Base-by-base conservation (phyloP, 2,888 invertebrate genomes). In the Gastracanthus pulcherrimus region DNA sequence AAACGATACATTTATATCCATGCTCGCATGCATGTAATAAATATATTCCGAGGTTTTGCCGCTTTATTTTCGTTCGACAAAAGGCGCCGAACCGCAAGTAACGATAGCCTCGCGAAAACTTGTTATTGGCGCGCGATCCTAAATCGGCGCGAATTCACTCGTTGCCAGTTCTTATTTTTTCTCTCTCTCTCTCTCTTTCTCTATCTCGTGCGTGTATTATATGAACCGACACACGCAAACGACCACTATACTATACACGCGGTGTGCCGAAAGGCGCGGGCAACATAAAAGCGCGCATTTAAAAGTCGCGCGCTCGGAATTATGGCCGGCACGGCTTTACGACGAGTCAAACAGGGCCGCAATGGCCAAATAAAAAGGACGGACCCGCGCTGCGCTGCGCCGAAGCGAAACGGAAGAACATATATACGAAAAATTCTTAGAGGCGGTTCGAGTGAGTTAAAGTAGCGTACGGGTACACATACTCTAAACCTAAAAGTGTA, bases 261-360 rank as follows among this genome's bases (percentile, higher is more conserved):
- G 36, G 36, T 23, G 11, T 26, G 60, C 51, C 26, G 31, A 34
- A 58, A n/a, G 26, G 45, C 16, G 55, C 13, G 66, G 36, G 13
- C 51, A 48, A 76, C 75, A 77, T 62, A 80, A 76, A 82, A 70
- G 79, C 51, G 78, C 64, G 78, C 83, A 71, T 83, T 83, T 81
- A 82, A 85, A 83, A 80, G 82, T 78, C 82, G 81, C 81, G 26
- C 36, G 80, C 55, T 38, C 67, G 76, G 70, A 81, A 77, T 80
- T 76, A 80, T 70, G 64, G 64, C 67, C 58, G 13, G n/a, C 41
- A 51, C 70, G 51, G 13, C 69, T 85, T 85, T 84, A 84, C 84
- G 84, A 84, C 84, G 79, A 84, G 84, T 84, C 83, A 85, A 86
- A 86, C 84, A 78, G 70, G 80, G 83, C 77, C 84, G 84, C 82